Conservation (phyloP, 2,113 vertebrate genomes). For the Eonycteris spelaea region DNA sequence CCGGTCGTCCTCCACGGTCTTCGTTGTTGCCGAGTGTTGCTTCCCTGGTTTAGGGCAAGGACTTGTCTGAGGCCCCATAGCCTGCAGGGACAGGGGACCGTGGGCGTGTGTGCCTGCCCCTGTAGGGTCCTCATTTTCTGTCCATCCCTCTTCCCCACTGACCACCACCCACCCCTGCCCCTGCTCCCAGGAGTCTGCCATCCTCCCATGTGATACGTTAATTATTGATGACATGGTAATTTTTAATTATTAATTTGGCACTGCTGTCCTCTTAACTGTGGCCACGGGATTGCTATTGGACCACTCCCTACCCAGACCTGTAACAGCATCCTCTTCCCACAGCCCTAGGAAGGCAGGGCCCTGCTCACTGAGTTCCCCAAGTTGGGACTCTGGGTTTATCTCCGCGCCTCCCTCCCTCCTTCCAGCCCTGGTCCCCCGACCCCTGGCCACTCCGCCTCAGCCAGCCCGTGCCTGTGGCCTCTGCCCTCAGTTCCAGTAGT, state of each 20-base stretch:
- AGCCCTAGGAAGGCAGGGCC: rapidly evolving
- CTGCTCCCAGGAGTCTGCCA: background rate
- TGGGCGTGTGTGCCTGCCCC: background rate
- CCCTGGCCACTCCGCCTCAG: background rate
- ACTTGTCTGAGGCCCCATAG: no score
- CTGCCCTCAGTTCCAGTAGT: background rate
- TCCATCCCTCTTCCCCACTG: rapidly evolving
- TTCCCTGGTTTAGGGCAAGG: rapidly evolving
- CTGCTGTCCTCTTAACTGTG: background rate
- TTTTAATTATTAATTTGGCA: background rate
- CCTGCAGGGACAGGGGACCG: rapidly evolving
- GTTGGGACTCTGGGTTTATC: rapidly evolving
- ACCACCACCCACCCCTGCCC: rapidly evolving
- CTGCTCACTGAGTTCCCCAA: rapidly evolving
- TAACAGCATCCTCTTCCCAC: rapidly evolving
- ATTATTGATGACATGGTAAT: background rate
- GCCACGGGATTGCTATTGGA: background rate
- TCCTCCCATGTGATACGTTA: background rate
- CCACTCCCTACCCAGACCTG: rapidly evolving
- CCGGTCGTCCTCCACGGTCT: rapidly evolving
- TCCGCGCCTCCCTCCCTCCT: rapidly evolving
- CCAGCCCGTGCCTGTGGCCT: background rate
- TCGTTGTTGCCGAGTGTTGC: rapidly evolving
- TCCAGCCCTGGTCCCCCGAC: background rate
- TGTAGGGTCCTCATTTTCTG: background rate